Conservation (phyloP, 1,140 invertebrate species). For the Mylabris phalerata region DNA sequence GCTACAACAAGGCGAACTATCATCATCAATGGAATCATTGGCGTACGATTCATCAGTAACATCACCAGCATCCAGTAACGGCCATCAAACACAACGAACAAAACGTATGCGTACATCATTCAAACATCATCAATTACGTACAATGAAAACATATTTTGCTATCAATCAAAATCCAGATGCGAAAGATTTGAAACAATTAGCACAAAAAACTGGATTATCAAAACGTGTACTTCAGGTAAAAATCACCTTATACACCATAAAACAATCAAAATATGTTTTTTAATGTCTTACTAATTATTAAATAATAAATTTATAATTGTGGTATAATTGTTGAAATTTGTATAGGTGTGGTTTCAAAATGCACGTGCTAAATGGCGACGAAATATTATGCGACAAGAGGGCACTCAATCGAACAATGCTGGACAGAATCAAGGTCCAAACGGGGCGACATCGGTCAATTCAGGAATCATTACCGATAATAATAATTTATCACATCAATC, state of each 20-base stretch:
- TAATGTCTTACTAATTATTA: neutral
- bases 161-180: constrained; percentile 97
- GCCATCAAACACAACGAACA: constrained; percentile 56
- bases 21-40: constrained; percentile 70
- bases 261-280: neutral
- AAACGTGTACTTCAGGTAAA: constrained; percentile 92
- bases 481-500: constrained; percentile 33
- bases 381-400: constrained; percentile 72
- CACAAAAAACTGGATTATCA: constrained; percentile 93
- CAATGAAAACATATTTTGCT: constrained; percentile 96
- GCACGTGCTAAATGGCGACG: constrained; percentile 92
- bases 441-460: constrained; percentile 39
- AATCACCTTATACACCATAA: neutral
- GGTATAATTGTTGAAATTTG: constrained; percentile 1
- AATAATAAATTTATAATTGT: neutral
- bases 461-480: constrained; percentile 35
- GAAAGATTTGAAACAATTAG: constrained; percentile 90
- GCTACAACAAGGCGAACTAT: constrained; percentile 63
- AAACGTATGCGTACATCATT: constrained; percentile 95
- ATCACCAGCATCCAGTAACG: constrained; percentile 57
- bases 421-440: constrained; percentile 44
- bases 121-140: constrained; percentile 93
- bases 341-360: constrained; percentile 97
- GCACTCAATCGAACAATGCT: constrained; percentile 39
- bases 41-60: constrained; percentile 66